Percentiles rank a stretch among this genome's conserved stretches.
Conservation (phyloP, 1,140 invertebrate genomes). For the Pectinophora gossypiella region DNA sequence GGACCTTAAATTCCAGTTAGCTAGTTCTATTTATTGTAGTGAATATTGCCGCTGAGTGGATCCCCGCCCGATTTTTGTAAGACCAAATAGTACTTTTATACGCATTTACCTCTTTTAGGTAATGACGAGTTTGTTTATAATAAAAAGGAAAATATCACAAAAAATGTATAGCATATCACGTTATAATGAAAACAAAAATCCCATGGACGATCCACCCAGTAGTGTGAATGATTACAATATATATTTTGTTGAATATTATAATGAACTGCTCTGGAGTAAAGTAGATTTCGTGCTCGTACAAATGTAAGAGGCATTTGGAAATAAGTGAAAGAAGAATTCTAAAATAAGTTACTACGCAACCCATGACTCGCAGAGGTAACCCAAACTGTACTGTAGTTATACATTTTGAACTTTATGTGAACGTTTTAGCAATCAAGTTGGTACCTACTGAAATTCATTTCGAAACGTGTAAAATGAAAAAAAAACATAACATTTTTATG, state of each 20-base stretch:
- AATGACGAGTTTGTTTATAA: constrained; percentile 59
- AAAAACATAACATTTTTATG: constrained; percentile 77
- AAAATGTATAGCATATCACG: constrained; percentile 70
- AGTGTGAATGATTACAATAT: constrained; percentile 64
- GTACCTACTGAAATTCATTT: constrained; percentile 65
- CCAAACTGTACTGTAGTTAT: constrained; percentile 62
- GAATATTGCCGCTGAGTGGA: constrained; percentile 62
- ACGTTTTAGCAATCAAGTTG: constrained; percentile 60
- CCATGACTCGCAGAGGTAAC: constrained; percentile 50
- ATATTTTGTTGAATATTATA: constrained; percentile 70
- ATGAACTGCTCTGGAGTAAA: constrained; percentile 57
- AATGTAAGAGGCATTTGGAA: constrained; percentile 68
- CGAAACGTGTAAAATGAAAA: constrained; percentile 69
- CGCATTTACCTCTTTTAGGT: constrained; percentile 60
- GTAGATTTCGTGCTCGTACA: constrained; percentile 61
- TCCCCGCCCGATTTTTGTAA: constrained; percentile 57
- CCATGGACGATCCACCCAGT: constrained; percentile 53
- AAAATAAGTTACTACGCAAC: constrained; percentile 37
- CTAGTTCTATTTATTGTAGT: constrained; percentile 74
- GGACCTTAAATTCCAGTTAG: constrained; percentile 75
- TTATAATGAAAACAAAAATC: constrained; percentile 43
- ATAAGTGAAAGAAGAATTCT: constrained; percentile 69
- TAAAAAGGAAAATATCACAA: constrained; percentile 65
- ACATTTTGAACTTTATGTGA: constrained; percentile 55
- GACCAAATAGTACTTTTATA: constrained; percentile 72